A percentile compares a stretch with the other conserved stretches of the same genome.
Evolutionary conservation across 2,888 invertebrate species (phyloP).

Genomic region (Dynastes grantii): DNA sequence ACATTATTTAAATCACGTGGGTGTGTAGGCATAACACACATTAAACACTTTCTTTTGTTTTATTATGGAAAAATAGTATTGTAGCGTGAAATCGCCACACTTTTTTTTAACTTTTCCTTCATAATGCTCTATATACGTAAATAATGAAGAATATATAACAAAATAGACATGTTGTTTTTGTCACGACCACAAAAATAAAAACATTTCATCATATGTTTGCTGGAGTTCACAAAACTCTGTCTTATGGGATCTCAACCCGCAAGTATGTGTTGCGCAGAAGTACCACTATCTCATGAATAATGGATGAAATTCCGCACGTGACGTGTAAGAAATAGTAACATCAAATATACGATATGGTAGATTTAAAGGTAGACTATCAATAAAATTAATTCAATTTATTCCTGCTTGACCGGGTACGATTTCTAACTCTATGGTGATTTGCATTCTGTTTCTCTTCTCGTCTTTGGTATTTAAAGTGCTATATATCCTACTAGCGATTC

Average conservation of each 20-base stretch:
- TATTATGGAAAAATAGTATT: neutral
- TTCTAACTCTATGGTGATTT: neutral
- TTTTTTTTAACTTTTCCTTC: neutral
- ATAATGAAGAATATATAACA: neutral
- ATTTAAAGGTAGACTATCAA: neutral
- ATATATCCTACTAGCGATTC: too few species aligned
- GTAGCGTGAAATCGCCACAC: neutral
- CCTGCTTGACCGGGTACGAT: neutral
- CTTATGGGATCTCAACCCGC: neutral
- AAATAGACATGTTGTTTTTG: neutral
- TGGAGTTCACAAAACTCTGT: neutral
- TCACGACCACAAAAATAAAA: neutral
- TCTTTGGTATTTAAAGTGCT: neutral
- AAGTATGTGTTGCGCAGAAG: neutral
- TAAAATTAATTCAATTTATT: conserved; percentile 23
- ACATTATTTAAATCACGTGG: conserved; percentile 4
- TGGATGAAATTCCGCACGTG: conserved; percentile 39
- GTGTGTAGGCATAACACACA: neutral
- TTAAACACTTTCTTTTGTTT: conserved; percentile 5
- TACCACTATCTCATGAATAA: conserved; percentile 34
- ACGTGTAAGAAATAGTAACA: conserved; percentile 24
- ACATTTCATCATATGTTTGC: neutral
- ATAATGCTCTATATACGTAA: neutral
- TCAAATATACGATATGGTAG: conserved; percentile 8
- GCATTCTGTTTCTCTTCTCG: conserved; percentile 7